Conservation (phyloP, 1,140 invertebrate genomes). For the Meloidogyne chitwoodi region DNA sequence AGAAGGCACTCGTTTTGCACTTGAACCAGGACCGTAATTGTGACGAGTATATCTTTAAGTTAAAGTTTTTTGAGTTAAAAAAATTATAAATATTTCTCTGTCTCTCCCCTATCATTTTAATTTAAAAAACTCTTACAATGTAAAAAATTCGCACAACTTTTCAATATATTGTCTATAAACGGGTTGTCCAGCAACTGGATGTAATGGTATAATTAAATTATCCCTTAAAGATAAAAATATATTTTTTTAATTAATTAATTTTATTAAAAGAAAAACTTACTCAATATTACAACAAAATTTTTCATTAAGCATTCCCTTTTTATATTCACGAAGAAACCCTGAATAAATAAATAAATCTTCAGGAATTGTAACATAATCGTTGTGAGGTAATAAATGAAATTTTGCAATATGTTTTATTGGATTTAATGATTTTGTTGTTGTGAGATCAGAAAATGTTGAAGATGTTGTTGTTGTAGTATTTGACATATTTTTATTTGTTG, state of each 20-base stretch:
- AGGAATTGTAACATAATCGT: not conserved
- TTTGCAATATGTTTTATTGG: not conserved
- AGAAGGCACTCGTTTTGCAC: conserved; percentile 4
- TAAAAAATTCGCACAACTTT: not conserved
- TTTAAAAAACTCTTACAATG: not conserved
- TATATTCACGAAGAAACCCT: conserved; percentile 2
- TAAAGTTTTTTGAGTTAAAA: too few species aligned
- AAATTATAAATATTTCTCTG: too few species aligned
- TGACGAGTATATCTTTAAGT: conserved; percentile 4
- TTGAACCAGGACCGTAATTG: conserved; percentile 7
- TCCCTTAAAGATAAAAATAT: not conserved
- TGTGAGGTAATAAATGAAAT: not conserved
- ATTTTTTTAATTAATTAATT: not conserved
- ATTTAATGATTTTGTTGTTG: not conserved
- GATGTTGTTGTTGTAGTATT: not conserved
- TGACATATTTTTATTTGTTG: not conserved
- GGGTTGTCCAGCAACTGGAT: not conserved
- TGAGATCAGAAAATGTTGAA: not conserved
- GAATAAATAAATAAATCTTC: conserved; percentile 2
- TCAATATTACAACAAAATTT: not conserved
- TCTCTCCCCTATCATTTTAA: too few species aligned
- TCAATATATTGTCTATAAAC: not conserved
- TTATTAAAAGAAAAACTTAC: not conserved
- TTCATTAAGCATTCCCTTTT: conserved; percentile 6
- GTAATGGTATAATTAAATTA: conserved; percentile 1